Conservation (phyloP, 2,888 invertebrate species). For the Cosmopolites sordidus region DNA sequence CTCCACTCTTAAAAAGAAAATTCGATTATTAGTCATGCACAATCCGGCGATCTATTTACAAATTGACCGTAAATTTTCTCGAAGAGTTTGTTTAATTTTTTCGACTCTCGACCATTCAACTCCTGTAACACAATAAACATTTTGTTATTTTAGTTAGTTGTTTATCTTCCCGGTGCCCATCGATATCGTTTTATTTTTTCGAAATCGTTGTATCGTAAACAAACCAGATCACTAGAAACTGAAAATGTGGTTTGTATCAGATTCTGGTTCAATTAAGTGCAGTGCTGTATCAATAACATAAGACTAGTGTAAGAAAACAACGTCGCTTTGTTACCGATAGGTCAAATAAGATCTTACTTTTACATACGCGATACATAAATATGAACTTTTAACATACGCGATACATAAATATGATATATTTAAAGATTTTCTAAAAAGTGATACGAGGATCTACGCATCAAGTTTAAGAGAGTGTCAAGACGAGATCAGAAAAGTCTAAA, state of each 20-base stretch:
- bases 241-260: conserved; percentile 1
- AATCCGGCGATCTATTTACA: conserved; percentile 13
- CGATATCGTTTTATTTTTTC: not conserved
- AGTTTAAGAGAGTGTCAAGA: too few species aligned
- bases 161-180: not conserved
- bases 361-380: too few species aligned
- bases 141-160: not conserved
- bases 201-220: not conserved
- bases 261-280: too few species aligned
- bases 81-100: conserved; percentile 15
- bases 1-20: not conserved
- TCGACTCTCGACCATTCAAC: not conserved
- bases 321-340: too few species aligned
- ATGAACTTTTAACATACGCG: too few species aligned
- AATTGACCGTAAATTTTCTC: conserved; percentile 16
- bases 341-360: too few species aligned
- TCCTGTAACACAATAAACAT: not conserved
- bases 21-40: conserved; percentile 11
- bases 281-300: too few species aligned
- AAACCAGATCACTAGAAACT: not conserved
- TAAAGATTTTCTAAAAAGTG: too few species aligned
- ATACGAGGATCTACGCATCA: too few species aligned
- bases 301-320: too few species aligned
- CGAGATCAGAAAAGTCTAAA: too few species aligned
- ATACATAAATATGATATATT: too few species aligned